Conservation (phyloP, 2,888 invertebrate genomes). For the Criorhina ranunculi region DNA sequence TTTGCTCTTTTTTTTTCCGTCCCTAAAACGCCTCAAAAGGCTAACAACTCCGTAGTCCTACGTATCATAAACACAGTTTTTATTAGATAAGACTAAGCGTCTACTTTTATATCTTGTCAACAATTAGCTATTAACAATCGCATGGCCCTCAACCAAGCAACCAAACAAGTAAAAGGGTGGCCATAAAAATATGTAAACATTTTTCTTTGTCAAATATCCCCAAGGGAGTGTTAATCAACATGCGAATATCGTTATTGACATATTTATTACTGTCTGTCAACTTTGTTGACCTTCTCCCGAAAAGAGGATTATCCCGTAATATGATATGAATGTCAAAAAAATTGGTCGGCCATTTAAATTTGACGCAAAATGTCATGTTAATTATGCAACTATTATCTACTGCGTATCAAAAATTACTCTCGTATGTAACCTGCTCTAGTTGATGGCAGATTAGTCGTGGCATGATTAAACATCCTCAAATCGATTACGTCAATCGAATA, state of each 20-base stretch:
- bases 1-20: background rate
- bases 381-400: background rate
- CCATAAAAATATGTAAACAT: slow-evolving; percentile 15
- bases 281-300: background rate
- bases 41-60: background rate
- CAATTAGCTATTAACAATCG: slow-evolving; percentile 18
- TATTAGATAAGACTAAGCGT: background rate
- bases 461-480: slow-evolving; percentile 22
- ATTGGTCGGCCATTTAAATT: background rate
- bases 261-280: slow-evolving; percentile 3
- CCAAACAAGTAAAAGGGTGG: background rate
- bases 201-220: slow-evolving; percentile 3
- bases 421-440: background rate
- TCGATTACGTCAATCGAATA: slow-evolving; percentile 1
- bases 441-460: slow-evolving; percentile 4
- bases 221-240: slow-evolving; percentile 5
- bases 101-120: slow-evolving; percentile 20
- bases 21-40: background rate
- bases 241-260: slow-evolving; percentile 10
- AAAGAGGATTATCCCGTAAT: slow-evolving; percentile 8
- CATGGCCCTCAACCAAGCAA: background rate
- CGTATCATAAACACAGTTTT: slow-evolving; percentile 13
- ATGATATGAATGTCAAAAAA: slow-evolving; percentile 8
- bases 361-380: slow-evolving; percentile 1
- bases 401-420: background rate